Base-by-base conservation (phyloP, 2,888 invertebrate species). In the Dryobota labecula region DNA sequence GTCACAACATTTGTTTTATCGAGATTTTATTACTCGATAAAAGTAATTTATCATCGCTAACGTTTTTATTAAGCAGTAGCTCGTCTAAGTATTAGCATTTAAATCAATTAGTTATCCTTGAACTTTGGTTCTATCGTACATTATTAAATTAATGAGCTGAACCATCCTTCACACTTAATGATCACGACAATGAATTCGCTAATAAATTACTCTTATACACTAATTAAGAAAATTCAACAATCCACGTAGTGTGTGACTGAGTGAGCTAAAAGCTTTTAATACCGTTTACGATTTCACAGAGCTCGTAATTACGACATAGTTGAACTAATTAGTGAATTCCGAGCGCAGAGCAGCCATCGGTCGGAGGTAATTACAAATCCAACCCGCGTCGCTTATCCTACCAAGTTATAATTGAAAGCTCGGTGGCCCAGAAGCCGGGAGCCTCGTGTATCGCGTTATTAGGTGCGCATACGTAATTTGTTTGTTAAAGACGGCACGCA, bases 401-500 rank as follows among this genome's bases (percentile, higher is more conserved):
- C 91, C 90, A 92, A 94, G 89, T 95, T 95, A 94, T 94, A 95
- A 95, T 95, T 95, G 94, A 95, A 95, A 92, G 93, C 93, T 92
- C 92, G 90, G 89, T 90, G 91, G 93, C 90, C 91, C 92, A 93
- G 92, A 93, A 95, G 93, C 91, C 90, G 88, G 83, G 73, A 85
- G 87, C 84, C 85, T 89, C 89, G 90, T 92, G 93, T 95, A 94
- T 94, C 94, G 92, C 91, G 93, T 95, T 95, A 95, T 95, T 94
- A 94, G 94, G 93, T 91, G 92, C 92, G 95, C 95, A 94, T 95
- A 95, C 92, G 92, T 95, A 95, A 95, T 95, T 94, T 96, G 95
- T 95, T 95, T 95, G 95, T 95, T 95, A 94, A 95, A 96, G 96
- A 95, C 95, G 94, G 94, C 92, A 93, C 94, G 92, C 94, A 95